Conservation (phyloP, 2,888 invertebrate species). For the Invenusta paracnida region DNA sequence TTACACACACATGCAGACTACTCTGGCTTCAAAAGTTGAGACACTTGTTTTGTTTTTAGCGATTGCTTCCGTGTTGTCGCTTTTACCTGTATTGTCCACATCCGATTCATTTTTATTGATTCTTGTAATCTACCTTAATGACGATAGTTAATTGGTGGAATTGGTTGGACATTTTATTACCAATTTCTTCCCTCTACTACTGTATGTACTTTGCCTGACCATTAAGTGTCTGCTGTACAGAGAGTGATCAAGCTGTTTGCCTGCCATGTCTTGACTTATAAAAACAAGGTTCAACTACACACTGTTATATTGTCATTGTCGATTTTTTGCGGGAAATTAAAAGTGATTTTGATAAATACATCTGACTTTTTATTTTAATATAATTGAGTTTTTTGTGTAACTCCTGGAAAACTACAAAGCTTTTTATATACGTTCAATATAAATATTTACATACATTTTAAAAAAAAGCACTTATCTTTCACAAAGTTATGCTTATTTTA, state of each 20-base stretch:
- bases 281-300: background rate
- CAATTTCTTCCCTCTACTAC: background rate
- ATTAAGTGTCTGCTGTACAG: conserved; percentile 15
- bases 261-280: conserved; percentile 21
- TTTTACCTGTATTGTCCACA: background rate
- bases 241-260: conserved; percentile 26
- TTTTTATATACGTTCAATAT: no score
- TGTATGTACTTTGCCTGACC: background rate
- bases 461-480: no score
- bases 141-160: background rate
- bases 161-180: conserved; percentile 1
- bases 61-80: conserved; percentile 15
- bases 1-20: background rate
- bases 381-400: no score
- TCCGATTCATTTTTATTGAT: background rate
- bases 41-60: conserved; percentile 21
- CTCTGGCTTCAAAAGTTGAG: background rate
- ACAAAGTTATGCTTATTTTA: no score
- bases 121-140: background rate
- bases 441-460: no score
- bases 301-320: conserved; percentile 22
- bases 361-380: no score
- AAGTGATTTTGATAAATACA: conserved; percentile 13
- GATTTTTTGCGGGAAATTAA: conserved; percentile 14
- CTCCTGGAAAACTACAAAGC: no score